Percentiles rank a stretch among this genome's conserved stretches.
Conservation (phyloP, 2,113 vertebrate species). For the Crotalus tigris region DNA sequence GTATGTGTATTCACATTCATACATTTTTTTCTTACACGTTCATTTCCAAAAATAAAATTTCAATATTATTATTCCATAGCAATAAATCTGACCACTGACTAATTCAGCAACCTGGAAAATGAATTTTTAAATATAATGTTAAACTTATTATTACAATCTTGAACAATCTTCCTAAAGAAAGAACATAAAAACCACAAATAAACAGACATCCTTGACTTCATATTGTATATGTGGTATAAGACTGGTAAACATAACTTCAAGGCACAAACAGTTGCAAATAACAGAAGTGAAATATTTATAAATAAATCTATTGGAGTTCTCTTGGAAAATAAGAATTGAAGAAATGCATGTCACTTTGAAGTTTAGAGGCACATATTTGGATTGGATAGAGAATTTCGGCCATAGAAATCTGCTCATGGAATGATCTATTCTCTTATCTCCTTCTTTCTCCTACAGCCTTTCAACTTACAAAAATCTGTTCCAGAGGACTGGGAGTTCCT, state of each 20-base stretch:
- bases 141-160: conserved; percentile 28
- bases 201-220: conserved; percentile 22
- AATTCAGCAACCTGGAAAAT: conserved; percentile 49
- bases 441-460: neutral
- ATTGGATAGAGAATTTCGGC: neutral
- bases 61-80: conserved; percentile 30
- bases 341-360: conserved; percentile 58
- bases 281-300: conserved; percentile 48
- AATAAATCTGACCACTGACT: conserved; percentile 35
- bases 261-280: conserved; percentile 65
- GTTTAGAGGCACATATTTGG: conserved; percentile 58
- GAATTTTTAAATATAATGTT: conserved; percentile 46
- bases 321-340: conserved; percentile 46
- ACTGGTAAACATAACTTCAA: conserved; percentile 58
- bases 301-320: conserved; percentile 53
- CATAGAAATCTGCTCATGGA: neutral
- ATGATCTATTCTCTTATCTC: neutral
- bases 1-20: neutral
- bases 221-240: conserved; percentile 42
- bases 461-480: neutral
- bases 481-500: neutral
- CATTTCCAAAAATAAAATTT: conserved; percentile 21
- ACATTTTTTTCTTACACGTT: conserved; percentile 4
- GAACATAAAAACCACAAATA: conserved; percentile 34
- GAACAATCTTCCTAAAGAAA: conserved; percentile 41